phyloP scores from a whole-genome alignment of 2,888 invertebrate species.

The Acanthococcus lagerstroemiae region DNA sequence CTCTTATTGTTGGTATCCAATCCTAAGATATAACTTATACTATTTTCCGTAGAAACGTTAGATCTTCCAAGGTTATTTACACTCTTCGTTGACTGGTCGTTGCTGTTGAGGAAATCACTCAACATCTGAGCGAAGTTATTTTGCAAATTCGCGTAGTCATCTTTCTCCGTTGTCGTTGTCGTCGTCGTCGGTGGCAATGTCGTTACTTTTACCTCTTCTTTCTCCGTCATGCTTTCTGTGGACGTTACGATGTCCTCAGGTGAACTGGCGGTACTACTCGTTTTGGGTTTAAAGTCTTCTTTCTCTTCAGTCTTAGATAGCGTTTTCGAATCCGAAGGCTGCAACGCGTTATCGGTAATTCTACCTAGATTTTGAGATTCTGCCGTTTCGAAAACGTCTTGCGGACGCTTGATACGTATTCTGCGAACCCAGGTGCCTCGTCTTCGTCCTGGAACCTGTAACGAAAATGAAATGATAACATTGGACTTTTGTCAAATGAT shows the following conservation, averaged over 20 bases:
- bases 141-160: conserved; percentile 31
- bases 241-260: conserved; percentile 15
- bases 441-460: conserved; percentile 42
- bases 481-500: too few species aligned
- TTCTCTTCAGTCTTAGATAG: conserved; percentile 20
- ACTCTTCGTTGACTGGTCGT: conserved; percentile 14
- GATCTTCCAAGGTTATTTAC: conserved; percentile 17
- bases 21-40: conserved; percentile 16
- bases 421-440: conserved; percentile 63
- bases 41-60: conserved; percentile 13
- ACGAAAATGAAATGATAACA: too few species aligned
- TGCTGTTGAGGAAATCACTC: conserved; percentile 33
- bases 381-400: conserved; percentile 63
- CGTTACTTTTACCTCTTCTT: not conserved
- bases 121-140: conserved; percentile 33
- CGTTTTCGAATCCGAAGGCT: conserved; percentile 20
- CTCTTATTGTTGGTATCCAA: not conserved
- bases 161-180: conserved; percentile 7
- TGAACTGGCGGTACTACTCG: not conserved
- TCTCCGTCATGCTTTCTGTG: conserved; percentile 12
- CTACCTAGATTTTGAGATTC: conserved; percentile 65
- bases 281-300: not conserved
- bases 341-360: conserved; percentile 36
- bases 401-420: conserved; percentile 51
- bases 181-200: not conserved